A percentile compares a stretch with the other conserved stretches of the same genome.
Evolutionary conservation across 1,140 invertebrate species (phyloP).

Genomic region (Aphelenchoides fujianensis): DNA sequence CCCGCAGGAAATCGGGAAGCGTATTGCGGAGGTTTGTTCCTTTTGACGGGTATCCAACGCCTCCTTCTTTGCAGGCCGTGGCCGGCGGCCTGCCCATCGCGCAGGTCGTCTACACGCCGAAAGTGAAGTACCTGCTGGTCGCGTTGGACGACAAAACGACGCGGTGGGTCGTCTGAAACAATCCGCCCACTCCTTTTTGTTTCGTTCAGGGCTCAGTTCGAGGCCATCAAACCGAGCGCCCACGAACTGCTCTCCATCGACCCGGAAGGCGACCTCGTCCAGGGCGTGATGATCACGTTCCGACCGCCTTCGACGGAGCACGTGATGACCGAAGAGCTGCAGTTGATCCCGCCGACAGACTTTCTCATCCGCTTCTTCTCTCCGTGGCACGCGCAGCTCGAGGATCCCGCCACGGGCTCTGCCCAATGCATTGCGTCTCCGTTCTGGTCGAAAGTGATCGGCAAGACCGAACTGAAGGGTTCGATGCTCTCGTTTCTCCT

Average conservation of each 20-base stretch:
- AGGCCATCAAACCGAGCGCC: not conserved
- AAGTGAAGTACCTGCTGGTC: not conserved
- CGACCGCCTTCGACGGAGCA: conserved; percentile 30
- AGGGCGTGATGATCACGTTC: conserved; percentile 31
- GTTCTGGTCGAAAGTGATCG: too few relatives aligned
- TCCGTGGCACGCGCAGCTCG: conserved; percentile 68
- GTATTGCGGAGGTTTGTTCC: too few relatives aligned
- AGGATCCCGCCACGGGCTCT: conserved; percentile 68
- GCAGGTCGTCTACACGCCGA: not conserved
- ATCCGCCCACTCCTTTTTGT: too few relatives aligned
- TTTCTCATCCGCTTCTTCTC: conserved; percentile 69
- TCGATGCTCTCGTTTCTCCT: too few relatives aligned
- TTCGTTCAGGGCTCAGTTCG: not conserved
- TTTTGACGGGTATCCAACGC: too few relatives aligned
- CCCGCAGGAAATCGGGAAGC: too few relatives aligned
- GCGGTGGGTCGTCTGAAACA: too few relatives aligned
- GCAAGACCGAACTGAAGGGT: too few relatives aligned
- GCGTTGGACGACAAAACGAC: not conserved
- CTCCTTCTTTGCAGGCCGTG: too few relatives aligned
- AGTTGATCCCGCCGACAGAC: conserved; percentile 57
- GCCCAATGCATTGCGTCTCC: not conserved
- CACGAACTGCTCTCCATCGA: not conserved
- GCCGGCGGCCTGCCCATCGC: too few relatives aligned
- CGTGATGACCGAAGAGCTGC: conserved; percentile 26
- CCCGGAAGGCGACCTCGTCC: not conserved